Evolutionary conservation across 1,140 invertebrate genomes (phyloP), one percentile per base, ranked within the genome.

Genomic region (Lysiphlebus fabarum): DNA sequence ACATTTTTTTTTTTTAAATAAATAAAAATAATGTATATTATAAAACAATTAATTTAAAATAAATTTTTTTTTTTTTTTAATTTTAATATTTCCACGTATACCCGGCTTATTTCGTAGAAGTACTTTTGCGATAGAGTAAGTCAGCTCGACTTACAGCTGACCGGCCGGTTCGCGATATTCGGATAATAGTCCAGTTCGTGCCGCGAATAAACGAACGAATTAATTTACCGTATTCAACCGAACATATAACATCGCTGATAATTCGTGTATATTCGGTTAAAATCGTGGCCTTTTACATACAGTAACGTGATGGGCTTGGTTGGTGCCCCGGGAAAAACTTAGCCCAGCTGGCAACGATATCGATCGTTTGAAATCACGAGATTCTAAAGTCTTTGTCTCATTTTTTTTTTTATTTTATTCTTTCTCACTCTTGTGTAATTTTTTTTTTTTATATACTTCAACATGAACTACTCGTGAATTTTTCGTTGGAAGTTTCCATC

Each of bases 161-260:
- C 76, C 77, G 76, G 73, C 77, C 76, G 77, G 73, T 75, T 64
- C 67, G 66, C 63, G 70, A 71, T 72, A 63, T 69, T 76, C 76
- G 71, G 75, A 77, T 75, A 76, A 78, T 78, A 77, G 75, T 73
- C 72, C 70, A 74, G 71, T 67, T 70, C 65, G 64, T 67, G 61
- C 53, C 47, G 26, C 40, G 45, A 45, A 56, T 58, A 40, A 17
- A 41, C 42, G 41, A 53, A 50, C 38, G 36, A 26, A 26, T 26
- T 53, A 53, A 26, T 33, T 51, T 43, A 44, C 14, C 48, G 49
- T 47, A 53, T 57, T 26, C 47, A 50, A 47, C 55, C 50, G 37
- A 55, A 47, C 48, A 45, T 37, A 26, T 26, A 10, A n/a, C 36
- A 33, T 49, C 47, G 53, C 17, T 5, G 17, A 43, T 12, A 34